phyloP scores from a whole-genome alignment of 23 tunicate species.

The Ascidia mentula region DNA sequence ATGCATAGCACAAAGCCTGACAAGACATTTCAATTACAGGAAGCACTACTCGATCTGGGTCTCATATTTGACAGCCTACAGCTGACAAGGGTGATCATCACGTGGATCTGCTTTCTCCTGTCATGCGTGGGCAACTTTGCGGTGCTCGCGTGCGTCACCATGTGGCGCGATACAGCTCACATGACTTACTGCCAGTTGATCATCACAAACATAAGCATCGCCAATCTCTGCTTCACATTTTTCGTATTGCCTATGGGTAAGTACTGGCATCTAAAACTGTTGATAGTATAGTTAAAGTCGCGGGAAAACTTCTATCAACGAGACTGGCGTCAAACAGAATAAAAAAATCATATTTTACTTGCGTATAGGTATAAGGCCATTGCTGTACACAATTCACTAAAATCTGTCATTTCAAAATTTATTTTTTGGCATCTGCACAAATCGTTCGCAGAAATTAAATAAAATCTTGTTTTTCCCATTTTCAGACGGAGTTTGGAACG shows the following conservation, averaged over 20 bases:
- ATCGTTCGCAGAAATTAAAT: too few relatives aligned
- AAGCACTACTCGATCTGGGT: neutral
- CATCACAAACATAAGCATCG: constrained; percentile 21
- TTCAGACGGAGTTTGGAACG: constrained; percentile 33
- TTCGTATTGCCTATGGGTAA: constrained; percentile 34
- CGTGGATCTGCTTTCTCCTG: neutral
- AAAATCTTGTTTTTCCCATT: too few relatives aligned
- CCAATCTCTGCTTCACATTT: constrained; percentile 61
- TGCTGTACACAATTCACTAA: too few relatives aligned
- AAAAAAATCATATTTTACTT: too few relatives aligned
- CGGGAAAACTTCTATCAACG: too few relatives aligned
- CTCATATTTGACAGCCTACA: neutral
- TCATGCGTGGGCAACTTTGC: constrained; percentile 10
- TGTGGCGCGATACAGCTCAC: neutral
- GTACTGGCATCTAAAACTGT: too few relatives aligned
- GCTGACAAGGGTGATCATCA: neutral
- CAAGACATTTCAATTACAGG: neutral
- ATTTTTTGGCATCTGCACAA: too few relatives aligned
- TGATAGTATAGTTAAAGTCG: too few relatives aligned
- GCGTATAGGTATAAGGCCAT: too few relatives aligned
- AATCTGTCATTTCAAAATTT: too few relatives aligned
- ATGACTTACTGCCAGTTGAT: constrained; percentile 8
- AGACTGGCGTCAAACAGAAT: too few relatives aligned
- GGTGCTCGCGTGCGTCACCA: constrained; percentile 22
- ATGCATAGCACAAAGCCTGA: too few relatives aligned